These are phyloP conservation scores for Ceriagrion tenellum DNA, from an alignment of 2,888 invertebrate species.

Conservation along the genomic window DNA sequence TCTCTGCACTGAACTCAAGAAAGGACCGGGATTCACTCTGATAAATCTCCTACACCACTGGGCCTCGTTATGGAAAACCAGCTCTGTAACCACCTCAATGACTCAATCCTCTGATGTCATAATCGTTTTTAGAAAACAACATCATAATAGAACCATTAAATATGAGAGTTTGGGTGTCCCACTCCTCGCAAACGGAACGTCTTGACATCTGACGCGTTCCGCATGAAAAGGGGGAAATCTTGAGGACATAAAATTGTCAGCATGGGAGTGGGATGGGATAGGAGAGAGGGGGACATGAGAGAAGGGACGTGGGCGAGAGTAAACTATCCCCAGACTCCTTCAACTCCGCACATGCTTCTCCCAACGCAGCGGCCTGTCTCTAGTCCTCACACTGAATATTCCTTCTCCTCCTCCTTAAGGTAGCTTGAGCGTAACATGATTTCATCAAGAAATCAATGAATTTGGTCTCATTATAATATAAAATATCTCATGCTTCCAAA, in stretches of 20 bases:
- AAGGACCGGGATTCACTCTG: too few species aligned
- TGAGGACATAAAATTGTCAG: neutral
- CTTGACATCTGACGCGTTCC: neutral
- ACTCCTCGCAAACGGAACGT: neutral
- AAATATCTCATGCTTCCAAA: too few species aligned
- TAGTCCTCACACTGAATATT: neutral
- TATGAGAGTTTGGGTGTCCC: neutral
- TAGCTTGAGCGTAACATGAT: too few species aligned
- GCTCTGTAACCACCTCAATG: too few species aligned
- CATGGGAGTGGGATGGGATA: neutral
- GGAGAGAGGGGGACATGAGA: neutral
- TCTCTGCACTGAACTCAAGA: too few species aligned
- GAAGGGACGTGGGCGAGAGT: neutral
- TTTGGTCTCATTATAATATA: too few species aligned
- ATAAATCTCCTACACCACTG: too few species aligned
- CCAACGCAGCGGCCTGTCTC: neutral
- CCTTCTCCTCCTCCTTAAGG: constrained; percentile 32
- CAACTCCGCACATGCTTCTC: neutral
- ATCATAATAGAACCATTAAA: too few species aligned
- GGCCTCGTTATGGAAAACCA: too few species aligned
- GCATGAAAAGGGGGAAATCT: neutral
- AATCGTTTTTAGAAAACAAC: too few species aligned
- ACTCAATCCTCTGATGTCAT: too few species aligned
- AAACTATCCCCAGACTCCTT: neutral
- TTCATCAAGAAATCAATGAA: too few species aligned